Conservation (phyloP, 2,113 vertebrate species). For the Hemiscyllium ocellatum region DNA sequence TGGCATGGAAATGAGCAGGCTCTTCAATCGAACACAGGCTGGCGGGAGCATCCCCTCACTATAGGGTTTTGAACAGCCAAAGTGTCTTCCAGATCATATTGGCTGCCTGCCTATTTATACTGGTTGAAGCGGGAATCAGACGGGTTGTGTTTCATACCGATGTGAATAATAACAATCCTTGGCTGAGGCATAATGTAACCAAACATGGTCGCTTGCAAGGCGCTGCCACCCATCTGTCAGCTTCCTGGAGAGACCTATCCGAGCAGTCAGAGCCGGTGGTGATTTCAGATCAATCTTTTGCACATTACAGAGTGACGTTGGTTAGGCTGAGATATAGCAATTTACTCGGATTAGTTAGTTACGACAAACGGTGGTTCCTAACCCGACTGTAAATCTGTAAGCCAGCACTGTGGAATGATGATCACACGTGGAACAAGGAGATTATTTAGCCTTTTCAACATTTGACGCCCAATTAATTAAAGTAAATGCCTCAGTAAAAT, state of each 20-base stretch:
- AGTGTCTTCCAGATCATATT: neutral
- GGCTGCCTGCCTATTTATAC: conserved; percentile 25
- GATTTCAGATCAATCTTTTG: conserved; percentile 32
- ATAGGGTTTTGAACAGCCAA: neutral
- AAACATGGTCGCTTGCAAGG: conserved; percentile 39
- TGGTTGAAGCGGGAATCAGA: conserved; percentile 26
- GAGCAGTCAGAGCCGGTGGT: conserved; percentile 17
- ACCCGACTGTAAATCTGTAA: neutral
- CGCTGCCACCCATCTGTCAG: conserved; percentile 50
- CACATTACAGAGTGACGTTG: conserved; percentile 31
- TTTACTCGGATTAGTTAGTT: conserved; percentile 34
- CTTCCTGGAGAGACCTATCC: conserved; percentile 39
- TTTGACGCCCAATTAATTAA: neutral
- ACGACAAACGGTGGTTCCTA: conserved; percentile 20
- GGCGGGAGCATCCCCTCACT: conserved; percentile 12
- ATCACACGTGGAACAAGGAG: neutral
- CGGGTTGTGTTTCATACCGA: neutral
- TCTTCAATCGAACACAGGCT: conserved; percentile 46
- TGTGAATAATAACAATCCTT: conserved; percentile 35
- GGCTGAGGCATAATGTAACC: conserved; percentile 41
- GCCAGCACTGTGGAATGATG: neutral
- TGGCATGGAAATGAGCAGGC: conserved; percentile 52
- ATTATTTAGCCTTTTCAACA: neutral
- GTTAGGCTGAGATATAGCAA: conserved; percentile 6
- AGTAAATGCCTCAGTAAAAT: neutral